Percentiles rank a stretch among this genome's conserved stretches.
Conservation (phyloP, 53 echinoderm and acorn worm genomes). For the Arbacia lixula region DNA sequence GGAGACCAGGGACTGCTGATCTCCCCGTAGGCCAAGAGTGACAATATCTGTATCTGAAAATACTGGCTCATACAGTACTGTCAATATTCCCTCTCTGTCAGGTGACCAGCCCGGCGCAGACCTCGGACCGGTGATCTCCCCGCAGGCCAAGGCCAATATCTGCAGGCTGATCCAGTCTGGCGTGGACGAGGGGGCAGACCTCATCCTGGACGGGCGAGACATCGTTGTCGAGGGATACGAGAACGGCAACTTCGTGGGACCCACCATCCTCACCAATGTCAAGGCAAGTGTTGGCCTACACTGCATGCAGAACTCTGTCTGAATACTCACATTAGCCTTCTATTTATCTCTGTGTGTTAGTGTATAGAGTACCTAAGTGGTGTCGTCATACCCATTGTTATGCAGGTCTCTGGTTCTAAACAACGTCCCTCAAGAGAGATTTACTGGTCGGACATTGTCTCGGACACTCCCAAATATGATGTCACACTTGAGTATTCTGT, state of each 20-base stretch:
- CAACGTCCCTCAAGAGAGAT: too few species aligned
- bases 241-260: conserved; percentile 99
- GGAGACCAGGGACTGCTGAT: conserved; percentile 93
- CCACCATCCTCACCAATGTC: conserved; percentile 82
- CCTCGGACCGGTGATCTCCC: conserved; percentile 93
- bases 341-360: too few species aligned
- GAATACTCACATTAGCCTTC: too few species aligned
- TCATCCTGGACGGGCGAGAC: conserved; percentile 86
- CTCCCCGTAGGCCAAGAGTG: conserved; percentile 91
- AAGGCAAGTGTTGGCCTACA: too few species aligned
- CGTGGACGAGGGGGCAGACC: conserved; percentile 84
- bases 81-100: neutral
- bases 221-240: conserved; percentile 85
- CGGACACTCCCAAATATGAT: too few species aligned
- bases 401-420: too few species aligned
- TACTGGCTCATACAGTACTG: neutral
- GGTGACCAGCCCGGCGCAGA: conserved; percentile 91
- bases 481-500: too few species aligned
- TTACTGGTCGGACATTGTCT: too few species aligned
- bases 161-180: conserved; percentile 83
- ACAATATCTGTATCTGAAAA: neutral
- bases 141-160: conserved; percentile 80
- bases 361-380: too few species aligned
- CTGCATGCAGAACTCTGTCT: too few species aligned
- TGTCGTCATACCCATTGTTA: too few species aligned